A percentile compares a stretch with the other conserved stretches of the same genome.
phyloP scores from a whole-genome alignment of 2,797 vertebrate genomes.

The Sebastes flavidus region DNA sequence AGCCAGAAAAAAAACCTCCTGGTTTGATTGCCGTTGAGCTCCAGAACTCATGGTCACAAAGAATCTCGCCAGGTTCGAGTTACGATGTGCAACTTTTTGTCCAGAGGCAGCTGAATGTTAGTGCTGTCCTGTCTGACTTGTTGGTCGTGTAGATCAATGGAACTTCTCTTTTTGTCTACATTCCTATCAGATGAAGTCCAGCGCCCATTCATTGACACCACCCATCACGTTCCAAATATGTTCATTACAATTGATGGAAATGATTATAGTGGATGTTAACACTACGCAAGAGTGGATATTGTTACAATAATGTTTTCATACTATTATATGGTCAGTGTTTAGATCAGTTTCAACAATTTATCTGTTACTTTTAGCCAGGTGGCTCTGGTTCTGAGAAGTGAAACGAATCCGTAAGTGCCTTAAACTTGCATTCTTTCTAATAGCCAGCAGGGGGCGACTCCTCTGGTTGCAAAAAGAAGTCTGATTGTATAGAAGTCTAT shows the following conservation, averaged over 20 bases:
- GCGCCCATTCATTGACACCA: not conserved
- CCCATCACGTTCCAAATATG: not conserved
- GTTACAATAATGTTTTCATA: not conserved
- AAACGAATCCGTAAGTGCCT: not conserved
- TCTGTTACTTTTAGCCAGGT: not conserved
- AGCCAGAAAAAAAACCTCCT: slow-evolving; percentile 44
- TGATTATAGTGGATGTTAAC: not conserved
- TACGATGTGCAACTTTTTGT: not conserved
- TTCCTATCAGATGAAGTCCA: not conserved
- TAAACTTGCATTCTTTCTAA: not conserved
- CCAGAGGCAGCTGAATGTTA: not conserved
- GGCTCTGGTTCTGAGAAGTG: not conserved
- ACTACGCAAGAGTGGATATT: not conserved
- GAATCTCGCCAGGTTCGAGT: not conserved
- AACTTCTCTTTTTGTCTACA: not conserved
- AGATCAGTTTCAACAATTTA: not conserved
- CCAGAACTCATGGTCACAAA: slow-evolving; percentile 19
- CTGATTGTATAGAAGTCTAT: not conserved
- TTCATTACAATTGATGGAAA: not conserved
- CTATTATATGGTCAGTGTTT: not conserved
- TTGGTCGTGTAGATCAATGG: not conserved
- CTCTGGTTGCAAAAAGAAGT: too few relatives aligned
- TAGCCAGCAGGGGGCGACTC: too few relatives aligned
- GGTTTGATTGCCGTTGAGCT: not conserved
- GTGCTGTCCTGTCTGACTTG: not conserved